Evolutionary conservation across 1,140 invertebrate genomes (phyloP).

Genomic region (Papilio polytes): DNA sequence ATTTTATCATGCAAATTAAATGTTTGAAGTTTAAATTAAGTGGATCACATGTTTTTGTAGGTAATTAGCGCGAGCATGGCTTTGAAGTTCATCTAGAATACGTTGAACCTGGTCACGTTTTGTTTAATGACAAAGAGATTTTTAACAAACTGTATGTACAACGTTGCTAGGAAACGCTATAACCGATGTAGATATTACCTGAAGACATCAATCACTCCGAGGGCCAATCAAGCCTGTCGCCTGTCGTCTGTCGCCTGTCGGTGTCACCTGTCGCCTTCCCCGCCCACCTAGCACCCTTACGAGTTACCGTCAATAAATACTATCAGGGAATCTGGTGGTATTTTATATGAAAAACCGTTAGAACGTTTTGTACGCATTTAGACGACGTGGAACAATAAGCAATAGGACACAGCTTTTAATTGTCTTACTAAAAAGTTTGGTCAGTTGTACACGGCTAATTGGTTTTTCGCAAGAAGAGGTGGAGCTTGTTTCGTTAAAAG

Average conservation of each 20-base stretch:
- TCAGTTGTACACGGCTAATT: too few species aligned
- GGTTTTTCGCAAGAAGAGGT: too few species aligned
- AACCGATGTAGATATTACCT: background rate
- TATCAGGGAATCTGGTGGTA: too few species aligned
- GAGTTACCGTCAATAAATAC: too few species aligned
- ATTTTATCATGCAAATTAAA: slow-evolving; percentile 1
- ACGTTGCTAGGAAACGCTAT: background rate
- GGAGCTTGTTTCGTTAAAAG: too few species aligned
- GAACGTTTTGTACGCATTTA: too few species aligned
- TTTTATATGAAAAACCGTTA: too few species aligned
- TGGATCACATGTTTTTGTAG: slow-evolving; percentile 1
- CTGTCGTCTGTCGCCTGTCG: background rate
- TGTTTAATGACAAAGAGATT: background rate
- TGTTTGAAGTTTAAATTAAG: slow-evolving; percentile 20
- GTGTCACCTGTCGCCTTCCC: background rate
- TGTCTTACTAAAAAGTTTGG: too few species aligned
- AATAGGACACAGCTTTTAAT: too few species aligned
- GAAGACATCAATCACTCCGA: background rate
- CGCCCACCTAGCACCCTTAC: background rate
- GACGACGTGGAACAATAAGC: too few species aligned
- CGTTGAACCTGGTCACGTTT: background rate
- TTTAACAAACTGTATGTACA: background rate
- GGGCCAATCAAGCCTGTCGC: background rate
- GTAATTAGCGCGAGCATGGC: background rate
- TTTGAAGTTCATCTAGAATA: background rate